phyloP scores from a whole-genome alignment of 2,113 vertebrate species.

The Patagioenas fasciata region DNA sequence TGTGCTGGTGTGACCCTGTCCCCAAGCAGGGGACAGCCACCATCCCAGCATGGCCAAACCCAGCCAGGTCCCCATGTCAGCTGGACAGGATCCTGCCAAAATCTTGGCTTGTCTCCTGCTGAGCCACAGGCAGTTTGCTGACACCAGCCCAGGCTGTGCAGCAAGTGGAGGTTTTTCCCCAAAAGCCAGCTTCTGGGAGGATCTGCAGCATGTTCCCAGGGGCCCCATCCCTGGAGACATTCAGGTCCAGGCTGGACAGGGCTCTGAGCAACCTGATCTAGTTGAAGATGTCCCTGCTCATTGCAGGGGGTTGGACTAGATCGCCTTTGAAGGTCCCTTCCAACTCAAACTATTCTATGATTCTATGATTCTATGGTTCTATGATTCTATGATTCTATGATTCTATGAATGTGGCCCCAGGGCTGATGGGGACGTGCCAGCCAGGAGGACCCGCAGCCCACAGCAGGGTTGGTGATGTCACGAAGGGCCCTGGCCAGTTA shows the following conservation, averaged over 20 bases:
- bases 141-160: too few species aligned
- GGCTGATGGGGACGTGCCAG: not conserved
- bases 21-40: not conserved
- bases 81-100: fast-evolving
- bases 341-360: too few species aligned
- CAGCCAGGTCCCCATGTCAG: not conserved
- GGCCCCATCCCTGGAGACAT: not conserved
- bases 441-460: not conserved
- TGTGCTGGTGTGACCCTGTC: not conserved
- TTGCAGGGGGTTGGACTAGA: too few species aligned
- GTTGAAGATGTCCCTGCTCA: too few species aligned
- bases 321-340: too few species aligned
- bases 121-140: too few species aligned
- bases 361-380: too few species aligned
- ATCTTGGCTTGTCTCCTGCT: fast-evolving
- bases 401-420: not conserved
- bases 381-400: too few species aligned
- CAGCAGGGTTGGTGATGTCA: not conserved
- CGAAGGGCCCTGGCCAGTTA: not conserved
- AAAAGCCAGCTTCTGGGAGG: not conserved
- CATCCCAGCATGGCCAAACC: fast-evolving
- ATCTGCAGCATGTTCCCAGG: not conserved
- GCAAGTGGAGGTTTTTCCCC: not conserved
- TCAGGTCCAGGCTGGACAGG: too few species aligned
- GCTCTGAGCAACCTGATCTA: too few species aligned